Conservation (phyloP, 2,797 vertebrate species). For the Amblyopsis hoosieri region DNA sequence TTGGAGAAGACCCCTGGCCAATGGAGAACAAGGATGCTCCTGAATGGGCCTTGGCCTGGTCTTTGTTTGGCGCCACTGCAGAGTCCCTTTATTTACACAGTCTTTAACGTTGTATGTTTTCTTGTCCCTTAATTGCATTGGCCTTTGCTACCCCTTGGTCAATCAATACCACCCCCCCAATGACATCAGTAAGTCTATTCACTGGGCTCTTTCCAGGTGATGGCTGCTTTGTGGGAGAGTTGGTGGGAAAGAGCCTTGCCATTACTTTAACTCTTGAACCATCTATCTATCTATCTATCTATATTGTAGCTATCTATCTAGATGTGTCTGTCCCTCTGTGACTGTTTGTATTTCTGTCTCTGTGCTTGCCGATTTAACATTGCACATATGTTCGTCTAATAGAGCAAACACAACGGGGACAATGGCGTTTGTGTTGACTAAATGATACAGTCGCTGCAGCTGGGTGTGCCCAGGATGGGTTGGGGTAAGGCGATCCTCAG, state of each 20-base stretch:
- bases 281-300: constrained; percentile 15
- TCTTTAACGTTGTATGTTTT: constrained; percentile 82
- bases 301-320: not conserved
- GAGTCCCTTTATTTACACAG: constrained; percentile 82
- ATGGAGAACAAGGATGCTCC: constrained; percentile 65
- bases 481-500: constrained; percentile 1
- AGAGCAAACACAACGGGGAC: constrained; percentile 2
- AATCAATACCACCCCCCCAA: constrained; percentile 73
- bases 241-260: constrained; percentile 48
- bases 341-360: not conserved
- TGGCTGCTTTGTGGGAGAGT: constrained; percentile 56
- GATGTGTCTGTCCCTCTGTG: constrained; percentile 1
- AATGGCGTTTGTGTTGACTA: not conserved
- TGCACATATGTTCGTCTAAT: not conserved
- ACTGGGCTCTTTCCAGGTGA: constrained; percentile 68
- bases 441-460: not conserved
- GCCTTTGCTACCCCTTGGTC: constrained; percentile 73
- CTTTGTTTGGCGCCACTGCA: constrained; percentile 71
- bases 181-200: constrained; percentile 75
- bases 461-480: constrained; percentile 5
- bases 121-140: constrained; percentile 82
- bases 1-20: constrained; percentile 77
- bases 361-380: not conserved
- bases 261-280: constrained; percentile 31
- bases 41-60: constrained; percentile 77